phyloP scores from a whole-genome alignment of 2,113 vertebrate genomes.

The Xenopus laevis region DNA sequence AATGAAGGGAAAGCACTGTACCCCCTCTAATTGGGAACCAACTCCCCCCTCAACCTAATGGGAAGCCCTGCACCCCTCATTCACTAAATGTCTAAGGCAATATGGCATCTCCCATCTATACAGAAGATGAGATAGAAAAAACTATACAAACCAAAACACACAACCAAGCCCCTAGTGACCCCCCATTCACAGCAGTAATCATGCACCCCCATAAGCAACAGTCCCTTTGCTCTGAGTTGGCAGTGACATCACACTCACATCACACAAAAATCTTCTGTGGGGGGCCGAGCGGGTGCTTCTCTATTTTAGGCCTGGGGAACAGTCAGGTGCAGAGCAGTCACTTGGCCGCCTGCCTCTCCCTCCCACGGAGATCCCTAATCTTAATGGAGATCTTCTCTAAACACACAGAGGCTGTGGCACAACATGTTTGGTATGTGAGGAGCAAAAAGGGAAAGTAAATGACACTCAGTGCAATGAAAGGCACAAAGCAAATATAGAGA shows the following conservation, averaged over 20 bases:
- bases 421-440: constrained; percentile 3
- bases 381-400: neutral
- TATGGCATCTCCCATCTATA: neutral
- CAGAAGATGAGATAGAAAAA: too few species aligned
- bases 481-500: neutral
- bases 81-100: neutral
- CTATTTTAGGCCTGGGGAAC: neutral
- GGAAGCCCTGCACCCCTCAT: neutral
- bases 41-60: neutral
- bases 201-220: too few species aligned
- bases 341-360: neutral
- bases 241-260: too few species aligned
- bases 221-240: too few species aligned
- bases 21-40: neutral
- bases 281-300: too few species aligned
- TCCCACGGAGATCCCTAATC: neutral
- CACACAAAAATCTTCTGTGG: neutral
- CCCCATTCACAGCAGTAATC: too few species aligned
- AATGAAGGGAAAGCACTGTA: too few species aligned
- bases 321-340: neutral
- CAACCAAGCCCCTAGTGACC: too few species aligned
- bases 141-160: too few species aligned
- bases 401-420: neutral
- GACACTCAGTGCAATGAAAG: neutral
- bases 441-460: neutral